Percentiles rank a stretch among this genome's conserved stretches.
Conservation (phyloP, 2,113 vertebrate species). For the Cololabis saira region DNA sequence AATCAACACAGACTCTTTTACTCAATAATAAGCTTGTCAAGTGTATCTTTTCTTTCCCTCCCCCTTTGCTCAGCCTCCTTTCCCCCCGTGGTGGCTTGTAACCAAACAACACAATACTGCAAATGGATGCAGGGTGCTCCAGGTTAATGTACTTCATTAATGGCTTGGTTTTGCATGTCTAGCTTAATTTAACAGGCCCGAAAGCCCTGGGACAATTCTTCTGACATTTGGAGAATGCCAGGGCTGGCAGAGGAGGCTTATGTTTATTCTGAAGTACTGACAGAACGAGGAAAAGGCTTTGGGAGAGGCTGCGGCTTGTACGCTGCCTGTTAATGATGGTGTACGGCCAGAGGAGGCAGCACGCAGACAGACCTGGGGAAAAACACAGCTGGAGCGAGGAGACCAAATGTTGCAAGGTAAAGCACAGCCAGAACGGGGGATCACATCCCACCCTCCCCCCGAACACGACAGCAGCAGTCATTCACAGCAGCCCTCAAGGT, state of each 20-base stretch:
- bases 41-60: conserved; percentile 9
- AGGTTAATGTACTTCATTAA: conserved; percentile 76
- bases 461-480: conserved; percentile 44
- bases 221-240: conserved; percentile 74
- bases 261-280: conserved; percentile 46
- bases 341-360: conserved; percentile 49
- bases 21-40: conserved; percentile 45
- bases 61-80: neutral
- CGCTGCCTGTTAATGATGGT: conserved; percentile 58
- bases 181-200: conserved; percentile 65
- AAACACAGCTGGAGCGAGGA: conserved; percentile 48
- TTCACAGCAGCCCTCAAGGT: conserved; percentile 29
- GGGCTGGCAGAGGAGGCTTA: conserved; percentile 38
- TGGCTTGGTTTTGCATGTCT: conserved; percentile 67
- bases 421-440: conserved; percentile 23
- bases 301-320: conserved; percentile 18
- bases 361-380: conserved; percentile 33
- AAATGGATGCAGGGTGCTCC: conserved; percentile 44
- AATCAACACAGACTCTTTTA: conserved; percentile 26
- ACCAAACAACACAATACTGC: conserved; percentile 47
- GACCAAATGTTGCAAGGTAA: conserved; percentile 34
- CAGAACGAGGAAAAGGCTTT: conserved; percentile 19
- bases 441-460: conserved; percentile 21
- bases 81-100: conserved; percentile 19
- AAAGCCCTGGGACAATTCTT: conserved; percentile 69